Conservation (phyloP, 2,113 vertebrate species). For the Myotis yumanensis region DNA sequence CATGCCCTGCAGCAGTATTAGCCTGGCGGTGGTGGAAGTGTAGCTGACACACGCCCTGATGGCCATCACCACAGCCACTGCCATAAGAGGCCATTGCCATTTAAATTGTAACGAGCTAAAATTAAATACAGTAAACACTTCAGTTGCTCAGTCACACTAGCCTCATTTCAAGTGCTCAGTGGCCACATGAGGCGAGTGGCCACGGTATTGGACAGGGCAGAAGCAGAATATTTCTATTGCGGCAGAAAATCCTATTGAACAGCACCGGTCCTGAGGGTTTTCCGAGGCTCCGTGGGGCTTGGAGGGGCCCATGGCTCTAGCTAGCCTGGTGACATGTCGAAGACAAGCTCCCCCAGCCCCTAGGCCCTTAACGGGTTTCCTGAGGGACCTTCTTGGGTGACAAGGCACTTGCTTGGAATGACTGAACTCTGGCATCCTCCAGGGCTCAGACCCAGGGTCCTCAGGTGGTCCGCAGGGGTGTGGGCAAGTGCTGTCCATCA, state of each 20-base stretch:
- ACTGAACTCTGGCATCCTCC: neutral
- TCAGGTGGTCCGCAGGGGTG: neutral
- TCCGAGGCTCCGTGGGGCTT: neutral
- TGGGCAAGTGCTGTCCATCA: neutral
- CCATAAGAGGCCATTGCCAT: too few species aligned
- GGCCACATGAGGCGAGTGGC: neutral
- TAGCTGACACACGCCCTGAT: rapidly evolving
- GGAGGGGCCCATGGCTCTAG: neutral
- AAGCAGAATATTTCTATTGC: rapidly evolving
- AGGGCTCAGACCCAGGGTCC: neutral
- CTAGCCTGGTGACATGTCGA: neutral
- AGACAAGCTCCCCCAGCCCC: neutral
- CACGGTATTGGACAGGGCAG: too few species aligned
- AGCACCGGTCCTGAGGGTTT: neutral
- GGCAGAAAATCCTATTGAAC: neutral
- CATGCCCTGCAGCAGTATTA: neutral
- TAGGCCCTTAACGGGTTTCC: neutral
- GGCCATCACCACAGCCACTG: neutral
- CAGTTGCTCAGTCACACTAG: neutral
- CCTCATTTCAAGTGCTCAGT: neutral
- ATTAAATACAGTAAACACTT: neutral
- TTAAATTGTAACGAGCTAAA: neutral
- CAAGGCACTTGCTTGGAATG: neutral
- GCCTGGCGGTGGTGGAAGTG: neutral
- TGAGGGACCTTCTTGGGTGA: neutral